These are phyloP conservation scores for Mormoops blainvillei DNA, from an alignment of 2,113 vertebrate species.

Conservation along the genomic window DNA sequence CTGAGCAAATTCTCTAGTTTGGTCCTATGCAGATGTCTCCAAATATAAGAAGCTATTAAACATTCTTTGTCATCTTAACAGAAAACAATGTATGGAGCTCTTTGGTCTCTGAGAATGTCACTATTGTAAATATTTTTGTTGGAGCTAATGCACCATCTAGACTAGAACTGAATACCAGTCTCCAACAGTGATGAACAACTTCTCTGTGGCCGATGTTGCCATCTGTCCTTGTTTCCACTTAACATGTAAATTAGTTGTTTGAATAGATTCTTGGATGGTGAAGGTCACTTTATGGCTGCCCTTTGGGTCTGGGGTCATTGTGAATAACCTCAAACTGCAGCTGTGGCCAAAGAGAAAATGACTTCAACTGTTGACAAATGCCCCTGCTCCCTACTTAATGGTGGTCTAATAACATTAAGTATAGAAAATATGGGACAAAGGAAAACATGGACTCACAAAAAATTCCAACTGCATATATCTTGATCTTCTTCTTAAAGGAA, in stretches of 20 bases:
- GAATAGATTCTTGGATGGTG: slow-evolving; percentile 50
- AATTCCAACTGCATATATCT: not conserved
- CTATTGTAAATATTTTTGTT: not conserved
- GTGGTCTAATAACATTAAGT: slow-evolving; percentile 48
- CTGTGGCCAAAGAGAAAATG: slow-evolving; percentile 65
- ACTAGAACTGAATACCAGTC: not conserved
- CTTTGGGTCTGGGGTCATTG: slow-evolving; percentile 47
- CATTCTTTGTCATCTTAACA: not conserved
- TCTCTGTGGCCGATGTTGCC: not conserved
- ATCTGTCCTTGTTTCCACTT: slow-evolving; percentile 57
- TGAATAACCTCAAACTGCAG: slow-evolving; percentile 51
- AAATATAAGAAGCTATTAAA: not conserved
- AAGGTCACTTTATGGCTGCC: slow-evolving; percentile 58
- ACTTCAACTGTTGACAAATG: slow-evolving; percentile 62
- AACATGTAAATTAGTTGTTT: slow-evolving; percentile 65
- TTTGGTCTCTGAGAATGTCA: not conserved
- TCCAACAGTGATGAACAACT: not conserved
- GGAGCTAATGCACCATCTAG: not conserved
- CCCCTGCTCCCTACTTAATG: slow-evolving; percentile 49
- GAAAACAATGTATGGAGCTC: not conserved
- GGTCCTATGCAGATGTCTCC: not conserved
- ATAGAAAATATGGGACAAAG: slow-evolving; percentile 49
- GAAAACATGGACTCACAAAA: slow-evolving; percentile 4
- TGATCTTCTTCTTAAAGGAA: not conserved
- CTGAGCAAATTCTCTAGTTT: not conserved